phyloP scores from a whole-genome alignment of 2,888 invertebrate genomes.

The Boloria selene region DNA sequence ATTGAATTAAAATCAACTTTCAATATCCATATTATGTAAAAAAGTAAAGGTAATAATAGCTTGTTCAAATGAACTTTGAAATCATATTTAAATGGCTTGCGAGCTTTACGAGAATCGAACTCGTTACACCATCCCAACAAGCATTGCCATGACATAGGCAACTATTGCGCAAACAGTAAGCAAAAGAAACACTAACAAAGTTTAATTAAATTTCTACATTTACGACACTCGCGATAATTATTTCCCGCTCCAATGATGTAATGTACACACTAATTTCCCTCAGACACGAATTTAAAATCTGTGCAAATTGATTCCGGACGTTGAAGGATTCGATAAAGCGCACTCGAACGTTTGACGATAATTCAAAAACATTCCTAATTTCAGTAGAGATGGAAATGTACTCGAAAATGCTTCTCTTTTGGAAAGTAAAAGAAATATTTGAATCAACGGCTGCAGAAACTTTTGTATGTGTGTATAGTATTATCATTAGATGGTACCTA shows the following conservation, averaged over 20 bases:
- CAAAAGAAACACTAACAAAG: constrained; percentile 15
- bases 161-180: neutral
- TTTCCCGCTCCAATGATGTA: constrained; percentile 54
- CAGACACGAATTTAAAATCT: constrained; percentile 70
- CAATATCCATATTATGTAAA: no score
- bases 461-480: no score
- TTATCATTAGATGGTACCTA: no score
- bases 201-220: constrained; percentile 17
- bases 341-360: constrained; percentile 64
- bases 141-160: neutral
- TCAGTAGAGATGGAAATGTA: constrained; percentile 24
- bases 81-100: no score
- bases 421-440: neutral
- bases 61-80: no score
- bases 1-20: no score
- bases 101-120: no score
- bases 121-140: no score
- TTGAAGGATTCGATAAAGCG: constrained; percentile 63
- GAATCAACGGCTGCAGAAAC: no score
- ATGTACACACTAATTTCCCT: constrained; percentile 77
- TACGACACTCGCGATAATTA: constrained; percentile 6
- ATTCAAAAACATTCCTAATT: constrained; percentile 68
- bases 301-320: constrained; percentile 75
- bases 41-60: no score
- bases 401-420: constrained; percentile 5